Conservation (phyloP, 1,140 invertebrate genomes). For the Danaus plexippus region DNA sequence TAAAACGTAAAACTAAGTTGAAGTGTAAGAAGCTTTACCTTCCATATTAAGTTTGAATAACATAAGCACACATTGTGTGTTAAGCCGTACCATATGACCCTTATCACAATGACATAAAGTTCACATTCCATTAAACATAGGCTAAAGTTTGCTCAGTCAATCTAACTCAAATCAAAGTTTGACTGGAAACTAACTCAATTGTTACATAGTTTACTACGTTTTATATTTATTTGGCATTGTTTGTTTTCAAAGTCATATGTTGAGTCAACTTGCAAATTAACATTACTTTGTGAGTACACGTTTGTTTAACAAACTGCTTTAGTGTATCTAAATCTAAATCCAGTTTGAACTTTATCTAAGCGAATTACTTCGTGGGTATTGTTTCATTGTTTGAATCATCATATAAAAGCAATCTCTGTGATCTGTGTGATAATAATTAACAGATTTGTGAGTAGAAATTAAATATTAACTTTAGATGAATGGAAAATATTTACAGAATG, state of each 20-base stretch:
- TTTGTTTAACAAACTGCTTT: not conserved
- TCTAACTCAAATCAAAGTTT: slow-evolving; percentile 16
- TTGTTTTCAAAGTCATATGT: not conserved
- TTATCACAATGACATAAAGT: no score
- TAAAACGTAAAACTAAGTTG: not conserved
- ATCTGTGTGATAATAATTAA: no score
- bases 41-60: slow-evolving; percentile 11
- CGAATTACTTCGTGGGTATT: no score
- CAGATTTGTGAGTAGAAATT: no score
- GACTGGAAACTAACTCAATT: slow-evolving; percentile 15
- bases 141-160: slow-evolving; percentile 12
- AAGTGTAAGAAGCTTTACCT: slow-evolving; percentile 17
- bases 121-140: no score
- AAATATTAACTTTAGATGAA: no score
- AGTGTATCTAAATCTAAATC: no score
- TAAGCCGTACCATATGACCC: no score
- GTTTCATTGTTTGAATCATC: no score
- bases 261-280: slow-evolving; percentile 7
- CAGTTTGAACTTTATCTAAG: no score
- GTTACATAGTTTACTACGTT: slow-evolving; percentile 14
- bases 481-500: no score
- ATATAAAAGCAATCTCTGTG: no score
- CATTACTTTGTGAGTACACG: slow-evolving; percentile 1
- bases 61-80: slow-evolving; percentile 9
- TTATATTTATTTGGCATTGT: slow-evolving; percentile 16